Base-by-base conservation (phyloP, 1,140 invertebrate genomes). In the Drosophila simulans region DNA sequence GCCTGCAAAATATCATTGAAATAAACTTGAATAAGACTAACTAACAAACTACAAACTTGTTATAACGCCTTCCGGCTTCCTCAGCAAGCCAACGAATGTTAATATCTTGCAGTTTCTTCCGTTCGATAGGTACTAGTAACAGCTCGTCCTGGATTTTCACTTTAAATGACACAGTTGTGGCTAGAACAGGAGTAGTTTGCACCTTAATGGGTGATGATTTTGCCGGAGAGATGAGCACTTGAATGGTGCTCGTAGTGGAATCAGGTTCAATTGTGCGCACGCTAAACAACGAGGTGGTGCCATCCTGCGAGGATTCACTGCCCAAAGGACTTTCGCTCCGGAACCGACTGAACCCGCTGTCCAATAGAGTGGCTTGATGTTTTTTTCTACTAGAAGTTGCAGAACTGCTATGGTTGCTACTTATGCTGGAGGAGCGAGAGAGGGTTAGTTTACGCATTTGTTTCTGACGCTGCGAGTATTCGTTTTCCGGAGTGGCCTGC, bases 31-130 rank as follows among this genome's bases (percentile, higher is more conserved):
- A 35, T 2, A 0, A 10, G 0, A 43, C 20, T 22, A 22, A 22
- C 20, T 22, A 22, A 22, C 20, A 3, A 22, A 22, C 20, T 13
- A 90, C 92, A 93, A 91, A 95, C 95, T 94, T 95, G 58, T 95
- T 95, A 93, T 96, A 96, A 86, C 95, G 93, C 54, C 93, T 93
- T 34, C 95, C 94, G 0, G 95, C 94, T 93, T 96, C 95, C 43
- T 95, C 94, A 40, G 95, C 94, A 60, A 96, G 92, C 95, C 95
- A 96, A 63, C 93, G 93, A 76, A 96, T 95, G 65, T 94, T 95
- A 62, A 94, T 92, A 42, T 92, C 94, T 57, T 94, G 93, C 20
- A 94, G 92, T 51, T 93, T 94, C 12, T 94, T 93, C 37, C 94
- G 83, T 27, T 94, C 93, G 12, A 96, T 85, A 0, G 95, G 95